These are phyloP conservation scores for Atrina japonica DNA, from an alignment of 2,888 invertebrate genomes.

Conservation along the genomic window DNA sequence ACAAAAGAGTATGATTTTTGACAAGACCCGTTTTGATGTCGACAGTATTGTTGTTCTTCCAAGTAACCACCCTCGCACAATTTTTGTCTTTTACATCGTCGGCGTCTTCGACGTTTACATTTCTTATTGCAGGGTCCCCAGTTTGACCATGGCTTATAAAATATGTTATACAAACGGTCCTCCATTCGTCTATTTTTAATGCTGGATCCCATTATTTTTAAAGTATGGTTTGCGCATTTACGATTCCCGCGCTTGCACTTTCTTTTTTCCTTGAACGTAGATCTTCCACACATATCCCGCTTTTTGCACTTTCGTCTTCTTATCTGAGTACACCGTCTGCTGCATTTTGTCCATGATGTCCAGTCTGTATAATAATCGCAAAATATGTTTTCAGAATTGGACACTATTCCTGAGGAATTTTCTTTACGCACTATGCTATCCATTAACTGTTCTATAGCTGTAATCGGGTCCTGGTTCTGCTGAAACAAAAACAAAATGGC, in stretches of 20 bases:
- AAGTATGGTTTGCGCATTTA: constrained; percentile 53
- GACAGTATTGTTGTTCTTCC: constrained; percentile 92
- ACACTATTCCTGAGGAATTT: no score
- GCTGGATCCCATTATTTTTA: constrained; percentile 59
- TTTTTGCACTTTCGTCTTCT: constrained; percentile 71
- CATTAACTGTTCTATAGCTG: no score
- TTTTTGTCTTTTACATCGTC: constrained; percentile 87
- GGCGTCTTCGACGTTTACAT: constrained; percentile 89
- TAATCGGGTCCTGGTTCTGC: no score
- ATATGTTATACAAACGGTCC: constrained; percentile 72
- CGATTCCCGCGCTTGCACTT: constrained; percentile 62
- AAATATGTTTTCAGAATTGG: constrained; percentile 29
- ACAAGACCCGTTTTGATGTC: constrained; percentile 90
- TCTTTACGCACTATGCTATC: no score
- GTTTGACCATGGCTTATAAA: constrained; percentile 86
- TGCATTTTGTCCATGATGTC: constrained; percentile 76
- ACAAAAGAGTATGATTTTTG: constrained; percentile 81
- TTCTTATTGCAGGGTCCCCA: constrained; percentile 91
- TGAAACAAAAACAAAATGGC: no score
- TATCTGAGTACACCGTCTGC: constrained; percentile 75
- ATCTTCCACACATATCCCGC: constrained; percentile 69
- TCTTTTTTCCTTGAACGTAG: constrained; percentile 74
- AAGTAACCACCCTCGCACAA: constrained; percentile 90
- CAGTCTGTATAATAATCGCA: constrained; percentile 66
- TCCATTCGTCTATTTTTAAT: constrained; percentile 64